Percentiles rank a stretch among this genome's conserved stretches.
These are phyloP conservation scores for Prosapia bicincta DNA, from an alignment of 2,888 invertebrate genomes.

Conservation along the genomic window DNA sequence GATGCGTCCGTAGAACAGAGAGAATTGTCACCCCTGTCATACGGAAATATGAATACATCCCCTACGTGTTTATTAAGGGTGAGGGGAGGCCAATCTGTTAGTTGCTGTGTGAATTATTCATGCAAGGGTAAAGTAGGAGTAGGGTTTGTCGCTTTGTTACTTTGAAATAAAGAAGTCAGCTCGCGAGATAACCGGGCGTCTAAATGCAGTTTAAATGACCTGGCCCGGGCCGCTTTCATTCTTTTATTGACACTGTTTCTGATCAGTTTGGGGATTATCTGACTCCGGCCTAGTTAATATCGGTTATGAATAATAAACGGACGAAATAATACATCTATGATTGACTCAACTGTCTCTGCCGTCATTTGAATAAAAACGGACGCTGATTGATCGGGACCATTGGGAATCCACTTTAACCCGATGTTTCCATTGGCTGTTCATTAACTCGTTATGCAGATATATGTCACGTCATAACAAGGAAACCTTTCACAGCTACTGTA, in stretches of 20 bases:
- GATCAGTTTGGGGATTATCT: not conserved
- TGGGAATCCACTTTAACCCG: too few relatives aligned
- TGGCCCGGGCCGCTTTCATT: not conserved
- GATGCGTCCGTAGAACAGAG: not conserved
- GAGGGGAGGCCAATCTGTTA: slow-evolving; percentile 25
- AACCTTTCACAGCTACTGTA: too few relatives aligned
- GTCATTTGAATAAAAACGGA: not conserved
- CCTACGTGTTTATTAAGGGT: slow-evolving; percentile 24
- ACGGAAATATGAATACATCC: slow-evolving; percentile 24
- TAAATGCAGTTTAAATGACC: not conserved
- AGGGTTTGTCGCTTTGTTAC: not conserved
- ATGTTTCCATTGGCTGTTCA: too few relatives aligned
- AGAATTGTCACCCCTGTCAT: slow-evolving; percentile 18
- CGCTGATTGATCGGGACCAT: not conserved
- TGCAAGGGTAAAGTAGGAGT: not conserved
- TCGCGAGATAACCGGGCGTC: not conserved
- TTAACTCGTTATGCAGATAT: too few relatives aligned
- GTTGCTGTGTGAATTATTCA: not conserved
- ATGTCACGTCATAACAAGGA: too few relatives aligned
- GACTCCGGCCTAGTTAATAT: not conserved
- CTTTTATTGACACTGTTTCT: not conserved
- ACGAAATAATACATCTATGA: not conserved
- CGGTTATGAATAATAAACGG: not conserved
- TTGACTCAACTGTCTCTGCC: not conserved
- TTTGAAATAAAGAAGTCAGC: not conserved